phyloP scores from a whole-genome alignment of 30 jellyfish, hydroid and myxozoan species.

The Pseudorhiza aurosa region DNA sequence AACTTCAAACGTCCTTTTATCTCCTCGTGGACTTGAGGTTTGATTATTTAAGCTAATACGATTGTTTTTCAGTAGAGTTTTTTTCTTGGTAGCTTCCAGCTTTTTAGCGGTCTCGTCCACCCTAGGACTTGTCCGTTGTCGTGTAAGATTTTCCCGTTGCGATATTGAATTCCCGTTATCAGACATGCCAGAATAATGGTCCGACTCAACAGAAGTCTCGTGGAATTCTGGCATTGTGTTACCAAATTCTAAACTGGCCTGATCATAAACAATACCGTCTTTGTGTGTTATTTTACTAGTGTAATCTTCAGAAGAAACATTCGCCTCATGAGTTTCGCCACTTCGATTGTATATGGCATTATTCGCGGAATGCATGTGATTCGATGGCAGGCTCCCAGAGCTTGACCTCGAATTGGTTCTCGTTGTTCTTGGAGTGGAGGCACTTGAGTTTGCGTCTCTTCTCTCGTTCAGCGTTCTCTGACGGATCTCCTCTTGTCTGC shows the following conservation, averaged over 20 bases:
- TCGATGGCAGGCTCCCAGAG: background rate
- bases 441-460: background rate
- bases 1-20: background rate
- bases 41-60: background rate
- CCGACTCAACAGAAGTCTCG: no score
- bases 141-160: no score
- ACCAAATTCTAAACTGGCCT: no score
- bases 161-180: no score
- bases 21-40: background rate
- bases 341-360: background rate
- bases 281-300: background rate
- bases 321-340: background rate
- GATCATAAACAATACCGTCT: no score
- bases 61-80: background rate
- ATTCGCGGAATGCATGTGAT: background rate
- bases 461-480: background rate
- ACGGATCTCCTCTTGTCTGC: conserved; percentile 56
- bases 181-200: no score
- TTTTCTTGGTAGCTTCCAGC: no score
- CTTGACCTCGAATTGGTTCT: conserved; percentile 27
- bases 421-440: conserved; percentile 15
- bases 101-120: no score
- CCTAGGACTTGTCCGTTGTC: no score
- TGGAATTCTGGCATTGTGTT: no score
- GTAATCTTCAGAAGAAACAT: background rate